Evolutionary conservation across 2,888 invertebrate genomes (phyloP), one percentile per base, ranked within the genome.

Genomic region (Byasa hedistus): DNA sequence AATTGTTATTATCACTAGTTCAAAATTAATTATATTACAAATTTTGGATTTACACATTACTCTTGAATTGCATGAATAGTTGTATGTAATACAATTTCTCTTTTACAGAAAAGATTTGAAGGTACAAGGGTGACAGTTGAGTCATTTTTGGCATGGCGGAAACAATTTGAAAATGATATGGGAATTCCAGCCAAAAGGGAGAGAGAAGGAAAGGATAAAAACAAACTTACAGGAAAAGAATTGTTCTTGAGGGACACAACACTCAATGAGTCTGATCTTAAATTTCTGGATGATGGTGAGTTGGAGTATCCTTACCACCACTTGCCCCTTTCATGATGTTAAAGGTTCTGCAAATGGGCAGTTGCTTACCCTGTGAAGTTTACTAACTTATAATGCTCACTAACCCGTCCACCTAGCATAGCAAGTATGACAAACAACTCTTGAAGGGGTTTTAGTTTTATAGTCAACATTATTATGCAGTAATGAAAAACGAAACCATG

Each of bases 51-150:
- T 12, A 36, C 10, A 12, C 12, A 1, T 39, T 2, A 39, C 3
- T 39, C 15, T 1, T 48, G 12, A 48, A 19, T n/a, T n/a, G n/a
- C n/a, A n/a, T 19, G 8, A 1, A 19, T 1, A 48, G 5, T 3
- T 19, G 19, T n/a, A 4, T 48, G 48, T 15, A 48, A 2, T 48
- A 48, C 48, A n/a, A 48, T 19, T 19, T 48, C n/a, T 48, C 19
- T 5, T 48, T 54, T 63, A 64, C 87, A 97, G 95, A 97, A 97
- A 95, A 94, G 96, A 78, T 98, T 98, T 90, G 98, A 98, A 90
- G 99, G 99, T 19, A 99, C 98, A 0, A 92, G 96, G 76, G 99
- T 99, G 0, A 96, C 98, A 3, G 97, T 99, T 1, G 99, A 99
- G 87, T 95, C 97, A 10, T 99, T 99, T 86, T 87, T 98, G 78